These are phyloP conservation scores for Tetranychus piercei DNA, from an alignment of 2,888 invertebrate genomes.

Conservation along the genomic window DNA sequence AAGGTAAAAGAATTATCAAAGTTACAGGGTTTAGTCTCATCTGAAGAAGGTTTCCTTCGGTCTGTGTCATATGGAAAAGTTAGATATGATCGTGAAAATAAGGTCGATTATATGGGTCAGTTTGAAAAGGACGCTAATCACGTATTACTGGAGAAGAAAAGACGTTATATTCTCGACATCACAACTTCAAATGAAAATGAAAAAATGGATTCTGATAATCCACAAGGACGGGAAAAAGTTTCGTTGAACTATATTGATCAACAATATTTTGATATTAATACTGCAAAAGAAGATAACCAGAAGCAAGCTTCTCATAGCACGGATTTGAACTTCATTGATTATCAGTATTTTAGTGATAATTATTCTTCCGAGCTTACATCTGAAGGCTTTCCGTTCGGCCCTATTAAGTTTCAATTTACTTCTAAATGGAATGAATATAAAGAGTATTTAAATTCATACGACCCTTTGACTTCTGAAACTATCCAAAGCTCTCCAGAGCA, in stretches of 20 bases:
- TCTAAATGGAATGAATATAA: not conserved
- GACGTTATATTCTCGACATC: not conserved
- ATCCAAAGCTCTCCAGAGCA: not conserved
- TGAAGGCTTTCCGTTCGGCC: not conserved
- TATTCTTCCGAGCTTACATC: not conserved
- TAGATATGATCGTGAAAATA: conserved; percentile 22
- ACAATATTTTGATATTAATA: conserved; percentile 12
- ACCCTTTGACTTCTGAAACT: not conserved
- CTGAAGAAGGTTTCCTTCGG: not conserved
- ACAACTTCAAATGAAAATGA: not conserved
- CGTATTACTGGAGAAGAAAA: not conserved
- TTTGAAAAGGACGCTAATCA: conserved; percentile 14
- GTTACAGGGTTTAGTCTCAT: not conserved
- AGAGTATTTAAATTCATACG: not conserved
- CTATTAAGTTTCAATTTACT: not conserved
- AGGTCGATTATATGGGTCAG: conserved; percentile 21
- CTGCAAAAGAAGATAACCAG: too few species aligned
- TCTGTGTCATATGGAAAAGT: conserved; percentile 21
- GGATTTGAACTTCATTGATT: not conserved
- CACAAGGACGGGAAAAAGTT: not conserved
- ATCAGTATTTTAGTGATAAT: not conserved
- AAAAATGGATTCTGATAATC: not conserved
- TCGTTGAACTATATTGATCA: conserved; percentile 16
- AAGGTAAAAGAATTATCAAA: not conserved
- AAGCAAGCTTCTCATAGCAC: not conserved